Evolutionary conservation across 2,113 vertebrate species (phyloP).

Genomic region (Gallinago paraguaiae): DNA sequence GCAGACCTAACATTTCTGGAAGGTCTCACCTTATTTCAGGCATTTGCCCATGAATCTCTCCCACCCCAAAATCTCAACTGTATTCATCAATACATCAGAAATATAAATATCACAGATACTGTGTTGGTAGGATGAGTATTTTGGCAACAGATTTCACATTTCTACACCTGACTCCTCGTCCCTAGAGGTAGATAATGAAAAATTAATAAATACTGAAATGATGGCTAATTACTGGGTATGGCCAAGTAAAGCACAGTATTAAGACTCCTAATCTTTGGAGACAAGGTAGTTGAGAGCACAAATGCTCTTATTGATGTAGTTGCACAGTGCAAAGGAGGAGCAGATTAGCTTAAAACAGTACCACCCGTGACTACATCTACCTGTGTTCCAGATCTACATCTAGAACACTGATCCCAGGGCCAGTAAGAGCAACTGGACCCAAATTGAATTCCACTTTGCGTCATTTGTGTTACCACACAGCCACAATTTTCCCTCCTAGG

Average conservation of each 20-base stretch:
- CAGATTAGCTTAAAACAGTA: not conserved
- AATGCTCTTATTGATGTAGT: not conserved
- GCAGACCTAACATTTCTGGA: not conserved
- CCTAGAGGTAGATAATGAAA: not conserved
- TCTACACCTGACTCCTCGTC: not conserved
- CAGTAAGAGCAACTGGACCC: not conserved
- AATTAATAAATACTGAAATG: not conserved
- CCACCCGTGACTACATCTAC: not conserved
- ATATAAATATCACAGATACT: not conserved
- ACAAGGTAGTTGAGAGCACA: not conserved
- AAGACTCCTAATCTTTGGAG: not conserved
- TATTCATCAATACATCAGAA: not conserved
- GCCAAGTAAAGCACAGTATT: not conserved
- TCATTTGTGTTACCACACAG: not conserved
- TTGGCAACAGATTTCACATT: not conserved
- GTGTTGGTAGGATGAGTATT: not conserved
- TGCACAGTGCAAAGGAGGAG: not conserved
- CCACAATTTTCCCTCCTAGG: not conserved
- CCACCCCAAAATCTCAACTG: not conserved
- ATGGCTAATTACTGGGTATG: not conserved
- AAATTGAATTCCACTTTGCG: not conserved
- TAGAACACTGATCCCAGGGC: not conserved
- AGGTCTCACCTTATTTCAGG: not conserved
- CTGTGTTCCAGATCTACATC: no score
- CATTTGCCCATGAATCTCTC: not conserved